Base-by-base conservation (phyloP, 1,140 invertebrate genomes). In the Drosophila micromelanica region DNA sequence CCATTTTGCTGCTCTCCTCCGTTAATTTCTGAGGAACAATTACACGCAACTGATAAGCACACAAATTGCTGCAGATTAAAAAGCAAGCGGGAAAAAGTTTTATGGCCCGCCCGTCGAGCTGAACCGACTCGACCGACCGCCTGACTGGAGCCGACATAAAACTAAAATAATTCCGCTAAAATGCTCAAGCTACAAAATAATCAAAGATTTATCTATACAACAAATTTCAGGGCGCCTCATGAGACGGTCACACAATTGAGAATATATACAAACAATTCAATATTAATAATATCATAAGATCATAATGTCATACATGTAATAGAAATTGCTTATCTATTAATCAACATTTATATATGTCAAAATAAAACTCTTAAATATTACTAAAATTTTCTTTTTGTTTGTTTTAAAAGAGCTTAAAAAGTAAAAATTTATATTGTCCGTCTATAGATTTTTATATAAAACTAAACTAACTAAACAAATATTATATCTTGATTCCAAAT, bases 11-110 rank as follows among this genome's bases (percentile, higher is more conserved):
- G n/a, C 49, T 17, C 9, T 13, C 30, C 45, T 69, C 72, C 71
- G 73, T 89, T 89, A 89, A 89, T 90, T 89, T 90, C 85, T 73
- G 55, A 71, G 64, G 72, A 46, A 80, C 84, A 89, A 89, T 89
- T 89, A 89, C 85, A 89, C 79, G 62, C 85, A 84, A 74, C 85
- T 89, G 84, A 89, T 89, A 89, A 89, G 76, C 56, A 52, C 32
- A 54, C 54, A 64, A 73, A 72, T 43, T 77, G 69, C 68, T 55
- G 27, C 15, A 85, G 73, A 84, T 80, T 84, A 85, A 85, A 85
- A 85, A 79, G 73, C 76, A 70, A 64, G 32, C 54, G 32, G 23
- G 38, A 51, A 64, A 62, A 60, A 82, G 45, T 82, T 82, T 82
- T 82, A 82, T 79, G 48, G 69, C 76, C 65, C 57, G n/a, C 46